Conservation (phyloP, 2,797 vertebrate genomes). For the Sphenopsis melanotis region DNA sequence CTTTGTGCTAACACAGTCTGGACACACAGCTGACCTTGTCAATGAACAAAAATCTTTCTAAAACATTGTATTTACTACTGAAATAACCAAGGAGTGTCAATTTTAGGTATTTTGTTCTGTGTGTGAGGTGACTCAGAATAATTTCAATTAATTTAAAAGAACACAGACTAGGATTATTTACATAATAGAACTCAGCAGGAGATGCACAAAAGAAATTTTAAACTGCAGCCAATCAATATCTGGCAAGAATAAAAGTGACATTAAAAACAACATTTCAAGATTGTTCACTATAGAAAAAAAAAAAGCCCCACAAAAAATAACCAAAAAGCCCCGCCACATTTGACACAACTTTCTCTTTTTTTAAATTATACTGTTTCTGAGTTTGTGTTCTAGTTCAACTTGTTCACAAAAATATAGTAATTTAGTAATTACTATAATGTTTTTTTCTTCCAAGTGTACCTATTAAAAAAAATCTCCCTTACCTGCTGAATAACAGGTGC, state of each 20-base stretch:
- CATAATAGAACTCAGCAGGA: neutral
- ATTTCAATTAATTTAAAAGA: neutral
- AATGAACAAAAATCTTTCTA: neutral
- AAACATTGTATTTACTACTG: neutral
- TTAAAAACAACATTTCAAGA: neutral
- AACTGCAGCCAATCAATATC: neutral
- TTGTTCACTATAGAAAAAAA: neutral
- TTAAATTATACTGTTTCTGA: neutral
- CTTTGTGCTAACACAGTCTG: neutral
- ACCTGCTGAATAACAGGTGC: constrained; percentile 98
- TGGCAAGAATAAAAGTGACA: neutral
- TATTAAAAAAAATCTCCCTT: neutral
- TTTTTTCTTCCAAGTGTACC: neutral
- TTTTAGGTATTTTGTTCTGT: neutral
- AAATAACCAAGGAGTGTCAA: neutral
- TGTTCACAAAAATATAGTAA: neutral
- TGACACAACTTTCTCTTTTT: neutral
- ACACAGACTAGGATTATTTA: neutral
- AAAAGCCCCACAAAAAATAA: neutral
- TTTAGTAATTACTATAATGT: neutral
- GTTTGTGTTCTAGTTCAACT: neutral
- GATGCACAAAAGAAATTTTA: neutral
- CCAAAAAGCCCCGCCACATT: fast-evolving
- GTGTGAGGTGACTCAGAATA: neutral
- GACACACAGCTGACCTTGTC: neutral